These are phyloP conservation scores for Himantopus leucocephalus DNA, from an alignment of 2,113 vertebrate genomes.

Conservation along the genomic window DNA sequence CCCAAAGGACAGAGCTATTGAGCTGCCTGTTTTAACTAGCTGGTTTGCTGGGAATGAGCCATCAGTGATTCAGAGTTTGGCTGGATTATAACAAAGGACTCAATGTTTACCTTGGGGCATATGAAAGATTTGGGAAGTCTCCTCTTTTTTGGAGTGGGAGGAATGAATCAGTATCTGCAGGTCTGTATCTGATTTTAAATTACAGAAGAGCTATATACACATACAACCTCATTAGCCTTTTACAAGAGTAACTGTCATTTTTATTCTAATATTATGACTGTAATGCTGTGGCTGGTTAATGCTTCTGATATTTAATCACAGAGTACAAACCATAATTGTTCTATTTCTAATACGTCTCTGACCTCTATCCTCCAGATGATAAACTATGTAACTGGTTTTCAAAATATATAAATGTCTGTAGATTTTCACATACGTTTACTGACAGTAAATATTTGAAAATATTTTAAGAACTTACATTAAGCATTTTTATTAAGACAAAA, in stretches of 20 bases:
- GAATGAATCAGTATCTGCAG: not conserved
- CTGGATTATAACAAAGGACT: not conserved
- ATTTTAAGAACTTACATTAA: not conserved
- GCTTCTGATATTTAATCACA: constrained; percentile 53
- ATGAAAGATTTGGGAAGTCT: not conserved
- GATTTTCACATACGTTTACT: not conserved
- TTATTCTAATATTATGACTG: constrained; percentile 50
- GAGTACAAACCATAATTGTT: constrained; percentile 31
- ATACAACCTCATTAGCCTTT: constrained; percentile 44
- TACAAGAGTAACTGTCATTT: constrained; percentile 59
- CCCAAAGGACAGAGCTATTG: not conserved
- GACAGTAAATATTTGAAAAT: not conserved
- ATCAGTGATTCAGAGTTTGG: not conserved
- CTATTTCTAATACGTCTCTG: not conserved
- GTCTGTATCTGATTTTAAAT: not conserved
- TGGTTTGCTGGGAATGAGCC: not conserved
- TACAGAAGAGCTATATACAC: not conserved
- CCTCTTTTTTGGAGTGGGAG: not conserved
- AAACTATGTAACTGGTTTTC: not conserved
- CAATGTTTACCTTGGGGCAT: not conserved
- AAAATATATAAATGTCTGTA: not conserved
- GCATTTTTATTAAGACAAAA: not conserved
- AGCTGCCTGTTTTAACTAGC: not conserved
- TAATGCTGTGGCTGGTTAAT: constrained; percentile 2
- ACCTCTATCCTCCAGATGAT: constrained; percentile 6